A percentile compares a stretch with the other conserved stretches of the same genome.
These are phyloP conservation scores for Cacajao melanocephalus DNA, from an alignment of 2,797 vertebrate genomes.

Conservation along the genomic window DNA sequence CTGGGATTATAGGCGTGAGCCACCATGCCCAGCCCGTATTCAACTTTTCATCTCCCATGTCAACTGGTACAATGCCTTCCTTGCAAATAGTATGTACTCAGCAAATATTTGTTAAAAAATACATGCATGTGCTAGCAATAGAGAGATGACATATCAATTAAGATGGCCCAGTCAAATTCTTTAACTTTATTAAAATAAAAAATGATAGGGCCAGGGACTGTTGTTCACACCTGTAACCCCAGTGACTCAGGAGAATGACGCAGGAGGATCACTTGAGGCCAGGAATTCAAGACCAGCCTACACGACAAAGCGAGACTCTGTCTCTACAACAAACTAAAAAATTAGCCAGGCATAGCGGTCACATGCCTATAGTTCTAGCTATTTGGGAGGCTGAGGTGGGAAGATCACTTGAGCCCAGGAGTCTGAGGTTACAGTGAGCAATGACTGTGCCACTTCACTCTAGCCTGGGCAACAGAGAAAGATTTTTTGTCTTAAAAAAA, in stretches of 20 bases:
- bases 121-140: neutral
- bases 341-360: neutral
- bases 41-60: neutral
- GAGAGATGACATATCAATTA: neutral
- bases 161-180: neutral
- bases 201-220: neutral
- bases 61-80: neutral
- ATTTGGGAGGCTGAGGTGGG: neutral
- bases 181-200: slow-evolving; percentile 21
- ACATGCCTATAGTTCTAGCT: neutral
- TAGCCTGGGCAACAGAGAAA: neutral
- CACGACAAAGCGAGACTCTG: neutral
- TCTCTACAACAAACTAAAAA: neutral
- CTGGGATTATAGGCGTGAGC: neutral
- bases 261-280: neutral
- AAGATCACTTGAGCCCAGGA: neutral
- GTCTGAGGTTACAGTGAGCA: neutral
- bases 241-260: neutral
- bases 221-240: neutral
- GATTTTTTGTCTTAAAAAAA: neutral
- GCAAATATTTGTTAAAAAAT: slow-evolving; percentile 25
- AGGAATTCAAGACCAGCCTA: neutral
- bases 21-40: neutral
- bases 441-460: neutral
- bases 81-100: neutral